Conservation (phyloP, 2,797 vertebrate genomes). For the Centropyge bicolor region DNA sequence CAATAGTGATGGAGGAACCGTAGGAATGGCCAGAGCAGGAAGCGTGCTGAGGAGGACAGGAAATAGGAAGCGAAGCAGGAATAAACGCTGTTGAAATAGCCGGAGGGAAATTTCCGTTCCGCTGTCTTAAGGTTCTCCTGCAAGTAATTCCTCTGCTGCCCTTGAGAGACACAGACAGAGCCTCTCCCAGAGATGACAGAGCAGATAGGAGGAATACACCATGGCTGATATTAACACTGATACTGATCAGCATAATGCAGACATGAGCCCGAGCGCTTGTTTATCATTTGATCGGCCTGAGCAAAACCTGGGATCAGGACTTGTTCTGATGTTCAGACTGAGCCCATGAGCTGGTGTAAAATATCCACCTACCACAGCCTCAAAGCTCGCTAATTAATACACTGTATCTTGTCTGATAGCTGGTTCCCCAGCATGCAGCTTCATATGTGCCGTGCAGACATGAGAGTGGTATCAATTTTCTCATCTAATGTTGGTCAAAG, state of each 20-base stretch:
- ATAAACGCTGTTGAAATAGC: conserved; percentile 82
- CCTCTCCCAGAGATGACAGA: conserved; percentile 18
- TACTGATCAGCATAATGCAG: conserved; percentile 22
- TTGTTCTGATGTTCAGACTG: background rate
- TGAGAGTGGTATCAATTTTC: background rate
- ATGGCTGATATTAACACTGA: conserved; percentile 32
- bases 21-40: conserved; percentile 74
- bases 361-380: background rate
- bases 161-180: conserved; percentile 50
- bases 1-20: conserved; percentile 63
- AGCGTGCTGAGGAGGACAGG: conserved; percentile 79
- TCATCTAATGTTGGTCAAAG: background rate
- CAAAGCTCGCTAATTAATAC: background rate
- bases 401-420: background rate
- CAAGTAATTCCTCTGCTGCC: conserved; percentile 55
- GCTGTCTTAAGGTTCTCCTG: conserved; percentile 61
- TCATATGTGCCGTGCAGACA: background rate
- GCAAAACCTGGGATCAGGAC: background rate
- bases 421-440: background rate
- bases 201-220: conserved; percentile 25
- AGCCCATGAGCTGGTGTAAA: background rate
- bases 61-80: conserved; percentile 82
- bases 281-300: conserved; percentile 12
- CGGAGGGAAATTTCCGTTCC: conserved; percentile 69
- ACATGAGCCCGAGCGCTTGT: background rate